Percentiles rank a stretch among this genome's conserved stretches.
phyloP scores from a whole-genome alignment of 2,113 vertebrate species.

The Poeciliopsis prolifica region DNA sequence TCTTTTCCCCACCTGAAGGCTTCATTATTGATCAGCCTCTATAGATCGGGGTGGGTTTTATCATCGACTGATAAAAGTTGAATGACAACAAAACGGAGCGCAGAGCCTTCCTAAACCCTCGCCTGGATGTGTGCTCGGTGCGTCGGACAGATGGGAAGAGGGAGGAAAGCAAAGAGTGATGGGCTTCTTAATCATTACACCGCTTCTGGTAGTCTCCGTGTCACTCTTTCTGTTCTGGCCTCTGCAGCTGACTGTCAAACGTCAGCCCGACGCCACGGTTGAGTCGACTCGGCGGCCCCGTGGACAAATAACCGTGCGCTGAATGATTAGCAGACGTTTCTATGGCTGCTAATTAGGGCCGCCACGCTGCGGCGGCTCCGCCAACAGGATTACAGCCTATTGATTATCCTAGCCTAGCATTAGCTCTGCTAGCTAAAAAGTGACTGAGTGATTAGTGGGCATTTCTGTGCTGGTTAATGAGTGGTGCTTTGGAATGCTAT shows the following conservation, averaged over 20 bases:
- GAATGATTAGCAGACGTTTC: constrained; percentile 77
- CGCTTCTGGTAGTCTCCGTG: constrained; percentile 42
- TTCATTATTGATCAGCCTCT: constrained; percentile 58
- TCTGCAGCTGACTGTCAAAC: constrained; percentile 50
- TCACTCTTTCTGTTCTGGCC: constrained; percentile 53
- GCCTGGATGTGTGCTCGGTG: constrained; percentile 1
- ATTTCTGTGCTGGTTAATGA: constrained; percentile 79
- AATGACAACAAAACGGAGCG: constrained; percentile 35
- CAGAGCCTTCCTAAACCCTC: background rate
- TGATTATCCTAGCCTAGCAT: constrained; percentile 76
- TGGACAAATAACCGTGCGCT: constrained; percentile 72
- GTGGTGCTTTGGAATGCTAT: constrained; percentile 52
- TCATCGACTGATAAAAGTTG: constrained; percentile 57
- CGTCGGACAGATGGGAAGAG: background rate
- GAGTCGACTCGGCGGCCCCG: constrained; percentile 56
- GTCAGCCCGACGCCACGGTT: constrained; percentile 31
- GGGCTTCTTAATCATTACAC: constrained; percentile 65
- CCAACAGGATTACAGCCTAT: constrained; percentile 75
- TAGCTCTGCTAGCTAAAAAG: constrained; percentile 60
- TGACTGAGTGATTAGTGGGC: constrained; percentile 68
- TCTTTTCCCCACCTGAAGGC: constrained; percentile 28
- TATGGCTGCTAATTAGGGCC: constrained; percentile 74
- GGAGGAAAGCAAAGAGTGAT: constrained; percentile 42
- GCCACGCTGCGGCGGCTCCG: constrained; percentile 55
- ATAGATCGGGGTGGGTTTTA: constrained; percentile 49